Base-by-base conservation (phyloP, 2,888 invertebrate genomes). In the Caenorhabditis sp. region DNA sequence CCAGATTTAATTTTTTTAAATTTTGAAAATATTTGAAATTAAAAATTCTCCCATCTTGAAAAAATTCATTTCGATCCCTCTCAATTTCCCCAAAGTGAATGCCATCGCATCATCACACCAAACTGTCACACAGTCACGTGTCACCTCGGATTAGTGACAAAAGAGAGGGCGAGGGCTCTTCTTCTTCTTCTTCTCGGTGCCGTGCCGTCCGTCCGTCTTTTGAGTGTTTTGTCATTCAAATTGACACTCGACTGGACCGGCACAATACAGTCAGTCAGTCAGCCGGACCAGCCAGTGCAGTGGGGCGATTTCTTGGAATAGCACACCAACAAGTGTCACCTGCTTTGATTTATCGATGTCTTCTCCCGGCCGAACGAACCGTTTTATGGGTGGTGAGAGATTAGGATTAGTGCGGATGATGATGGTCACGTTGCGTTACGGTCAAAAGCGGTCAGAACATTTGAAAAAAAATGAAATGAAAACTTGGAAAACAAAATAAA, bases 181-280 rank as follows among this genome's bases (percentile, higher is more conserved):
- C n/a, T n/a, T n/a, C n/a, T n/a, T n/a, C n/a, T n/a, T n/a, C n/a
- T n/a, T n/a, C n/a, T n/a, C n/a, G n/a, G n/a, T n/a, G n/a, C n/a
- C n/a, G n/a, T n/a, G n/a, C n/a, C n/a, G n/a, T 9, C 40, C 40
- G 40, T 40, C 40, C 40, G 50, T 50, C 20, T 55, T 28, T 4
- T n/a, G 32, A 56, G 32, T 55, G 51, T 51, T 74, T 76, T 76
- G 76, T 76, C 76, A 76, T 76, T 76, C 76, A 76, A 76, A 76
- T 76, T 76, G 76, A 76, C 76, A 67, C 53, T 72, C 51, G 71
- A 72, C 55, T 72, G 55, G 53, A 72, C 62, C 55, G 28, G 64
- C 58, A 65, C 65, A 65, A 72, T 72, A 65, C 72, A 58, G 72
- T 72, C n/a, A n/a, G n/a, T n/a, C n/a, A n/a, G n/a, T n/a, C n/a